Conservation (phyloP, 64 coral and sea anemone species). For the Actinia equina region DNA sequence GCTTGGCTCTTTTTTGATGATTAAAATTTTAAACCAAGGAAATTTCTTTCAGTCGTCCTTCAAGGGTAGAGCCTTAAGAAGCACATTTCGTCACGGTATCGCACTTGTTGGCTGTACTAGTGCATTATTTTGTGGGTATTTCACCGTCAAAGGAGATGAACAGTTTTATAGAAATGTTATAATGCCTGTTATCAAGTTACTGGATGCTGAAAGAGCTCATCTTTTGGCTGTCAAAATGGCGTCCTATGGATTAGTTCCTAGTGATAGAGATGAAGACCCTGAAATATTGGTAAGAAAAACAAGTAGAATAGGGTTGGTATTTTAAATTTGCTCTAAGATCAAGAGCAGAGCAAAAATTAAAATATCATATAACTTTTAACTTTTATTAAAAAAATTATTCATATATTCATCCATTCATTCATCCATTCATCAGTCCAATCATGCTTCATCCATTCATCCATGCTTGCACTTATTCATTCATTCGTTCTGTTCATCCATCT, state of each 20-base stretch:
- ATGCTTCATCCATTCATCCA: too few relatives aligned
- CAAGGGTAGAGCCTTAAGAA: conserved; percentile 29
- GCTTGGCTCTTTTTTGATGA: too few relatives aligned
- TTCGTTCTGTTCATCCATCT: too few relatives aligned
- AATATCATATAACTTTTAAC: too few relatives aligned
- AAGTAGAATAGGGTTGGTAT: too few relatives aligned
- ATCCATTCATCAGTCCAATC: too few relatives aligned
- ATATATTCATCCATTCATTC: too few relatives aligned
- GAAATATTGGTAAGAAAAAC: conserved; percentile 79
- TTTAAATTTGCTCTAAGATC: too few relatives aligned
- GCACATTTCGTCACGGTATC: conserved; percentile 55
- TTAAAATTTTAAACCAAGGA: neutral
- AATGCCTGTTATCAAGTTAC: conserved; percentile 65
- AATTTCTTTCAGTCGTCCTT: conserved; percentile 22
- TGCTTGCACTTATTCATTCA: too few relatives aligned
- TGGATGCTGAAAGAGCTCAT: conserved; percentile 85
- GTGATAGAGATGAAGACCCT: conserved; percentile 53
- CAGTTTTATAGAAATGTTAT: conserved; percentile 64
- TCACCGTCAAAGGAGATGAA: conserved; percentile 74
- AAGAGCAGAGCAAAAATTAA: too few relatives aligned
- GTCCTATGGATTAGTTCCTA: conserved; percentile 65
- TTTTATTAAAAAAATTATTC: too few relatives aligned
- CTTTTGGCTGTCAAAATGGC: conserved; percentile 75
- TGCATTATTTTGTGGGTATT: conserved; percentile 46
- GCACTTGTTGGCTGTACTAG: conserved; percentile 58